A percentile compares a stretch with the other conserved stretches of the same genome.
Conservation (phyloP, 2,888 invertebrate genomes). For the Agrilus cyanescens region DNA sequence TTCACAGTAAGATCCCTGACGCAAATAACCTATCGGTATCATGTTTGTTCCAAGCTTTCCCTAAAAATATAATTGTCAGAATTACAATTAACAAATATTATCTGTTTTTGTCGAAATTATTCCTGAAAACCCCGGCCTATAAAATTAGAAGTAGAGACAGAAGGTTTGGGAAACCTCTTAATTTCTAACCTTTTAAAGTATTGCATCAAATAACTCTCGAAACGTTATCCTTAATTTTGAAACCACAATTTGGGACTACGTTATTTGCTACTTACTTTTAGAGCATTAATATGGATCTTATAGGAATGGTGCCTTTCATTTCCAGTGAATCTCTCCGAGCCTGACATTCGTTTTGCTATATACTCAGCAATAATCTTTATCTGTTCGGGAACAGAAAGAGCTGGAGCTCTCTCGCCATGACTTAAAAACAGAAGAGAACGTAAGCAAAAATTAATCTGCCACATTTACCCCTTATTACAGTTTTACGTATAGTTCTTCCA, state of each 20-base stretch:
- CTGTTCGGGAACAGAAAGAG: slow-evolving; percentile 12
- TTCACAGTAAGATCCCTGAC: slow-evolving; percentile 39
- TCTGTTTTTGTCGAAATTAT: too few relatives aligned
- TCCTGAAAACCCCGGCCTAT: too few relatives aligned
- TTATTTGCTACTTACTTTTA: too few relatives aligned
- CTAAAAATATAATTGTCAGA: slow-evolving; percentile 5
- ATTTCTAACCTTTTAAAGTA: too few relatives aligned
- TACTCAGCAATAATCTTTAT: slow-evolving; percentile 23
- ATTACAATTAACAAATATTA: background rate
- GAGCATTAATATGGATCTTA: too few relatives aligned
- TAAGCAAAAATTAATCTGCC: too few relatives aligned
- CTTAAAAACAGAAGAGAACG: too few relatives aligned
- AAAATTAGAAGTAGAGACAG: too few relatives aligned
- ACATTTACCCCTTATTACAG: background rate
- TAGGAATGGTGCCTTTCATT: slow-evolving; percentile 1
- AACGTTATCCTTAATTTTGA: too few relatives aligned
- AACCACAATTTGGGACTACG: too few relatives aligned
- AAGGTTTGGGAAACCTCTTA: too few relatives aligned
- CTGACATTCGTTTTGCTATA: slow-evolving; percentile 23
- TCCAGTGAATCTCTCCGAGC: slow-evolving; percentile 17
- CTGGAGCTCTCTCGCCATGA: background rate
- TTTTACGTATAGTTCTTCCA: slow-evolving; percentile 7
- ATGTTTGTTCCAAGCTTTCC: slow-evolving; percentile 32
- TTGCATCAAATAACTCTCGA: too few relatives aligned
- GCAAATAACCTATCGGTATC: slow-evolving; percentile 39